Evolutionary conservation across 2,888 invertebrate species (phyloP).

Genomic region (Steinernema hermaphroditum): DNA sequence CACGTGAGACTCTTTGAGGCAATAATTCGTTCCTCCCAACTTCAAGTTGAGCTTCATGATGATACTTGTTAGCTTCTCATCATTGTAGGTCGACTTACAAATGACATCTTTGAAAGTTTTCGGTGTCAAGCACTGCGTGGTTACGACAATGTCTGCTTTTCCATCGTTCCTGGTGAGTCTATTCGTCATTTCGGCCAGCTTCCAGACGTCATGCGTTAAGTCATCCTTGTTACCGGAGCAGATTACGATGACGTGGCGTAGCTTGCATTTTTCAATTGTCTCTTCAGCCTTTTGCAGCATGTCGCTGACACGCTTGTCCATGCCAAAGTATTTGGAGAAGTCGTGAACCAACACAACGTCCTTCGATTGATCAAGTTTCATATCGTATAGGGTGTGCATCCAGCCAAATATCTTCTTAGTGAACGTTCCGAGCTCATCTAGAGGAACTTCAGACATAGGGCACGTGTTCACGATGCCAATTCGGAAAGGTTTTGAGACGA

Average conservation of each 20-base stretch:
- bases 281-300: conserved; percentile 8
- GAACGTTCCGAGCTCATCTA: not conserved
- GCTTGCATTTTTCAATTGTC: not conserved
- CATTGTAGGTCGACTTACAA: not conserved
- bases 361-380: not conserved
- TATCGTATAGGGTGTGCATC: not conserved
- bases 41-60: conserved; percentile 22
- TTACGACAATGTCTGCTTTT: not conserved
- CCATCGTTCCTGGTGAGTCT: too few species aligned
- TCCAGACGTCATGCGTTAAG: conserved; percentile 8
- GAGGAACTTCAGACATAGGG: not conserved
- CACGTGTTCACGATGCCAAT: conserved; percentile 9
- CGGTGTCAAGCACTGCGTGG: conserved; percentile 6
- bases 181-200: conserved; percentile 18
- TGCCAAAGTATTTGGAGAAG: not conserved
- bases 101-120: not conserved
- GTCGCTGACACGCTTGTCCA: not conserved
- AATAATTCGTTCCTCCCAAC: conserved; percentile 17
- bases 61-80: not conserved
- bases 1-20: not conserved
- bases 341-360: not conserved
- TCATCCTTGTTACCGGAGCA: not conserved
- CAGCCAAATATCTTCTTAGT: not conserved
- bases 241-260: conserved; percentile 3
- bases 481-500: not conserved